Conservation (phyloP, 2,113 vertebrate species). For the Neodon shergylaensis region DNA sequence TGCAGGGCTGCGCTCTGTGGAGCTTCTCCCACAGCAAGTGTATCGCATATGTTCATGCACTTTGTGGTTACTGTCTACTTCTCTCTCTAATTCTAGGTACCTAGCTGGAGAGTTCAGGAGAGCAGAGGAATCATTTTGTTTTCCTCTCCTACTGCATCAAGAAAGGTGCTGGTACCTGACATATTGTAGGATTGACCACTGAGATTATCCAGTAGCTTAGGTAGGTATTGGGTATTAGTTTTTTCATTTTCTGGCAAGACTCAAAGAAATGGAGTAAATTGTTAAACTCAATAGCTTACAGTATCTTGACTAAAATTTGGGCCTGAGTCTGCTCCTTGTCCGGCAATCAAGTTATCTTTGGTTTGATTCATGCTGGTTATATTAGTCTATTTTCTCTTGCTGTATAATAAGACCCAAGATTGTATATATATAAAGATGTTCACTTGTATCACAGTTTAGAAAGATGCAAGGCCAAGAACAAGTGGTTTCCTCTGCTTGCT, state of each 20-base stretch:
- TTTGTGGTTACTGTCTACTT: not conserved
- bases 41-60: not conserved
- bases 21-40: too few species aligned
- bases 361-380: not conserved
- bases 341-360: not conserved
- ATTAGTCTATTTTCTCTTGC: not conserved
- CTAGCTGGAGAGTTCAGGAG: not conserved
- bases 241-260: not conserved
- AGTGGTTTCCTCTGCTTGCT: not conserved
- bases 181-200: not conserved
- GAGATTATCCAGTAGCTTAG: not conserved
- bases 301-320: constrained; percentile 12
- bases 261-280: not conserved
- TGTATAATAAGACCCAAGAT: not conserved
- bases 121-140: not conserved
- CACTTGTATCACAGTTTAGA: not conserved
- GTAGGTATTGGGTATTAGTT: not conserved
- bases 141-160: not conserved
- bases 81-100: not conserved
- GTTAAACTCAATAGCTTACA: not conserved
- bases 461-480: not conserved
- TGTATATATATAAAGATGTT: not conserved
- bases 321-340: not conserved
- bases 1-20: not conserved
- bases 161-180: not conserved